Evolutionary conservation across 2,888 invertebrate genomes (phyloP), one percentile per base, ranked within the genome.

Genomic region (Byasa hedistus): DNA sequence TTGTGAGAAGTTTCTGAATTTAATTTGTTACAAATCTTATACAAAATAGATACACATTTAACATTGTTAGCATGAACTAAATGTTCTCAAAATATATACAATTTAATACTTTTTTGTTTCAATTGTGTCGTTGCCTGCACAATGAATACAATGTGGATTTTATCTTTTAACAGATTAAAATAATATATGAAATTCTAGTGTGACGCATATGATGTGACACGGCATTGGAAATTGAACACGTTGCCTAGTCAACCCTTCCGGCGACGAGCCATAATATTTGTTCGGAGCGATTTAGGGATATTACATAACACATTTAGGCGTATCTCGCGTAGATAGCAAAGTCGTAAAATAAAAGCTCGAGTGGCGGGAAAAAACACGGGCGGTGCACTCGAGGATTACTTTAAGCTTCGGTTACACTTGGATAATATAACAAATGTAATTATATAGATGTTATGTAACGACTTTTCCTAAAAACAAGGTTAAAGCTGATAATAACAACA

Each of bases 331-430:
- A 83, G 84, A 86, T 86, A 86, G 77, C 76, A 72, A n/a, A 71
- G 74, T 84, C 85, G 79, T 87, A 85, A 86, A 85, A 84, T 81
- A 81, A 85, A 83, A 79, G 72, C 73, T 77, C 77, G 77, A 79
- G 76, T 77, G 77, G 66, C 71, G 66, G 54, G 73, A 70, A 76
- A 78, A 76, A 75, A 75, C 75, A 77, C 68, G 69, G 74, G 72
- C 62, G 60, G 66, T 77, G 75, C 76, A 73, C 57, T 48, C 69
- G 71, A 79, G 81, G 81, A 79, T 77, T 78, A 70, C 72, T 74
- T 69, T 76, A 65, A 72, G 69, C 39, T 39, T 56, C 54, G 68
- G 68, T 59, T 64, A 75, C 66, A 72, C 69, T 73, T 57, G 27
- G 39, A 15, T 39, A 39, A 39, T 39, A 39, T 39, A 15, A 39